Evolutionary conservation across 2,888 invertebrate species (phyloP).

Genomic region (Himalopsyche tibetana): DNA sequence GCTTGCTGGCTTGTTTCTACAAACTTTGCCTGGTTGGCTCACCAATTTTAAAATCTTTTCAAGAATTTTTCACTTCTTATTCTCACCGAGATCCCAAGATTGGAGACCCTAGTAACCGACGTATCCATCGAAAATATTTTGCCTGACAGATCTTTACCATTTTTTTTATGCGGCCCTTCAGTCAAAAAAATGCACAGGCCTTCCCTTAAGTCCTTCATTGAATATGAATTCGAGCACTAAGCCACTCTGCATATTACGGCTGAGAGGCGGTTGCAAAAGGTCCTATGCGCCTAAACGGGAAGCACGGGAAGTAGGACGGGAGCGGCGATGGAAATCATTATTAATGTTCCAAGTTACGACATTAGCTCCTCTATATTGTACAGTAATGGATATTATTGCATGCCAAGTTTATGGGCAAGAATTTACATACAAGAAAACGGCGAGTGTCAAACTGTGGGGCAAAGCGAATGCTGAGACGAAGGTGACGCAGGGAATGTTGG

Average conservation of each 20-base stretch:
- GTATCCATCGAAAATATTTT: too few species aligned
- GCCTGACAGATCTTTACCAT: too few species aligned
- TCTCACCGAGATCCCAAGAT: too few species aligned
- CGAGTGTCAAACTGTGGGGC: neutral
- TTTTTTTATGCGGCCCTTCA: too few species aligned
- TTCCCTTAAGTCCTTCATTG: too few species aligned
- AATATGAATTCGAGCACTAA: neutral
- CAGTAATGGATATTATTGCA: slow-evolving; percentile 30
- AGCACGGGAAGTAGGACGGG: neutral
- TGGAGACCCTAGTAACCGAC: too few species aligned
- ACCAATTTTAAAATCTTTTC: too few species aligned
- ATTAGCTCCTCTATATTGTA: neutral
- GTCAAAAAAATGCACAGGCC: too few species aligned
- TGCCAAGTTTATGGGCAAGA: neutral
- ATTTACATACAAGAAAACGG: neutral
- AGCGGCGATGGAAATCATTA: slow-evolving; percentile 2
- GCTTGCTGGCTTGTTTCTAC: too few species aligned
- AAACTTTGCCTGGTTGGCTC: too few species aligned
- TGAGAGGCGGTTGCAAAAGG: neutral
- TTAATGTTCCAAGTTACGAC: neutral
- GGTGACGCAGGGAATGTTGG: too few species aligned
- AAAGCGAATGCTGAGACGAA: neutral
- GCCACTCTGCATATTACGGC: neutral
- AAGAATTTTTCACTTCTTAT: too few species aligned
- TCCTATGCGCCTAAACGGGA: neutral